Evolutionary conservation across 92 coral and sea anemone species (phyloP), one percentile per base, ranked within the genome.

Genomic region (Siderastrea siderea): DNA sequence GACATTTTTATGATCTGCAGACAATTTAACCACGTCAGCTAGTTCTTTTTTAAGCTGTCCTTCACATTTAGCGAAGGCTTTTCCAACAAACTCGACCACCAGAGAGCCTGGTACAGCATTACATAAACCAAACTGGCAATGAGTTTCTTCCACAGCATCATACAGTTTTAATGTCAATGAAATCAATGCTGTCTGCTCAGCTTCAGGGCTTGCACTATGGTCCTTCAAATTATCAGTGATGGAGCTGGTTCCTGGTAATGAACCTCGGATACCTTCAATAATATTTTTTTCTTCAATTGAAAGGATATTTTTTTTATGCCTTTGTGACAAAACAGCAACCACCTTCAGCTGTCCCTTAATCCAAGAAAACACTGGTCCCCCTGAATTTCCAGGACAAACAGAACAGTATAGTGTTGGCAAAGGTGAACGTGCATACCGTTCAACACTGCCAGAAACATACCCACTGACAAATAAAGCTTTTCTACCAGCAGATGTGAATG

Each of bases 361-460:
- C 61, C 80, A 11, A 10, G 50, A 8, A 1, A 75, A 1, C 3
- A 75, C 80, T 75, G 80, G 80, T 48, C 80, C 43, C 26, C 80
- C 80, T 58, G 80, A 75, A 58, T 44, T 26, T 7, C 80, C 80
- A 75, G 43, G 1, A 26, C 11, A 11, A 7, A 75, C 11, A 54
- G 12, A 10, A 2, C 80, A 75, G 14, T 75, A 0, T 58, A 75
- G 43, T 43, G 13, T 9, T 4, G 1, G 0, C 0, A 75, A 46
- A 19, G 80, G 67, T 10, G 13, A 1, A 55, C 51, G 19, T 2
- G 1, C 47, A 46, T 19, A 10, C 1, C 19, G 17, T 13, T 75
- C 5, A 6, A 3, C 2, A 0, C 1, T 1, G 50, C 80, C 80
- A 75, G 80, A 26, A 1, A 75, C 68, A 0, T 14, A 26, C 2